Evolutionary conservation across 2,797 vertebrate species (phyloP), one percentile per base, ranked within the genome.

Genomic region (Macropus fuliginosus): DNA sequence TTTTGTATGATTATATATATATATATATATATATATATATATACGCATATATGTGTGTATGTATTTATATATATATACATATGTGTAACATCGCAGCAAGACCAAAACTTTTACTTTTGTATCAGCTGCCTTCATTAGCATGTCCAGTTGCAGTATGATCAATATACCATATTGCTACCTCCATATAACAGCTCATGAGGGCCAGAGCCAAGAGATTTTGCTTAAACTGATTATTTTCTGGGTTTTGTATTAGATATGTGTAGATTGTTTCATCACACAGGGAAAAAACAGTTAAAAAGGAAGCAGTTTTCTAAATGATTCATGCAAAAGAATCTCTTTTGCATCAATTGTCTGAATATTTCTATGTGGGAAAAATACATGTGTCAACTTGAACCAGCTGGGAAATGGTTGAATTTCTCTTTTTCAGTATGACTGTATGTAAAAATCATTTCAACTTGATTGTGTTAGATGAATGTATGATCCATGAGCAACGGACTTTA

Each of bases 391-490:
- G 40, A 81, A 81, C 8, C 21, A 81, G 6, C 8, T 24, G n/a
- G 6, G 74, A 1, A 81, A 81, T 46, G 93, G n/a, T 92, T 95
- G 46, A 90, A 89, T 89, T 95, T 91, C 8, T 92, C 40, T 90
- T 94, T 55, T 89, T 94, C 92, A 94, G 34, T 54, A 59, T 97
- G 46, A 91, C 31, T 96, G 54, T 21, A 12, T 95, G 5, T 92
- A 87, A 94, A 94, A 96, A 50, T 1, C 16, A 55, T 54, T 93
- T 93, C 92, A 52, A 1, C 55, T 95, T 91, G 91, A 56, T 16
- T 93, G 0, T 3, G 66, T 13, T 24, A 14, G 93, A 91, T 55
- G 87, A 46, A 96, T 74, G 40, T 91, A 89, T 93, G 91, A 59
- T 95, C 93, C 55, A 66, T 27, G 40, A 92, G 87, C 27, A 91